phyloP scores from a whole-genome alignment of 1,140 invertebrate species.

The Monochamus saltuarius region DNA sequence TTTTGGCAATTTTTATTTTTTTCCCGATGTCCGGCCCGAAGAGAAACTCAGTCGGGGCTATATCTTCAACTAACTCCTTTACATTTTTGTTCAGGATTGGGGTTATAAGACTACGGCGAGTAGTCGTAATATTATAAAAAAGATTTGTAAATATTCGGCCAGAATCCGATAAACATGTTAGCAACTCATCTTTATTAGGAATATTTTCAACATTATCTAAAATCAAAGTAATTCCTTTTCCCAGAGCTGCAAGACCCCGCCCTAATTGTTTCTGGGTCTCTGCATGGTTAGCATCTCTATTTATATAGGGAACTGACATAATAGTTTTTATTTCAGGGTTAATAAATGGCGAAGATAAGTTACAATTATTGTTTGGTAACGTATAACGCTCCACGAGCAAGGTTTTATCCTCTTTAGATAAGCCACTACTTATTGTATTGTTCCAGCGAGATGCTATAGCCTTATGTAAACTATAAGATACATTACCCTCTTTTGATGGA shows the following conservation, averaged over 20 bases:
- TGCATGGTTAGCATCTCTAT: too few species aligned
- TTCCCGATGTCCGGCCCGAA: not conserved
- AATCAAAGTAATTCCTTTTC: too few species aligned
- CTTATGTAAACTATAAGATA: not conserved
- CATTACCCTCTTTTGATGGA: not conserved
- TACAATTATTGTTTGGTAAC: too few species aligned
- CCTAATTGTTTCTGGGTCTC: too few species aligned
- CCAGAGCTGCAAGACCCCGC: too few species aligned
- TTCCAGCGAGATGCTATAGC: too few species aligned
- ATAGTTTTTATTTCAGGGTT: too few species aligned
- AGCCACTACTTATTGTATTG: too few species aligned
- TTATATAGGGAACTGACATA: too few species aligned
- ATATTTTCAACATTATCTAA: not conserved
- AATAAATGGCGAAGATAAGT: too few species aligned
- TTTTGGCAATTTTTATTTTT: not conserved
- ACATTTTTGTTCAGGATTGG: not conserved
- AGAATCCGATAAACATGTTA: not conserved
- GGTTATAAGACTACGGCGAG: not conserved
- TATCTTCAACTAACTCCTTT: not conserved
- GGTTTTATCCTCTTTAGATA: too few species aligned
- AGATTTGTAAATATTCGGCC: not conserved
- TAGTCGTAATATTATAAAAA: not conserved
- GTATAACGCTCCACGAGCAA: too few species aligned
- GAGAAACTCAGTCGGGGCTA: not conserved
- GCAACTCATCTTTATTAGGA: not conserved